Evolutionary conservation across 2,888 invertebrate genomes (phyloP).

Genomic region (Vandiemenella viatica): DNA sequence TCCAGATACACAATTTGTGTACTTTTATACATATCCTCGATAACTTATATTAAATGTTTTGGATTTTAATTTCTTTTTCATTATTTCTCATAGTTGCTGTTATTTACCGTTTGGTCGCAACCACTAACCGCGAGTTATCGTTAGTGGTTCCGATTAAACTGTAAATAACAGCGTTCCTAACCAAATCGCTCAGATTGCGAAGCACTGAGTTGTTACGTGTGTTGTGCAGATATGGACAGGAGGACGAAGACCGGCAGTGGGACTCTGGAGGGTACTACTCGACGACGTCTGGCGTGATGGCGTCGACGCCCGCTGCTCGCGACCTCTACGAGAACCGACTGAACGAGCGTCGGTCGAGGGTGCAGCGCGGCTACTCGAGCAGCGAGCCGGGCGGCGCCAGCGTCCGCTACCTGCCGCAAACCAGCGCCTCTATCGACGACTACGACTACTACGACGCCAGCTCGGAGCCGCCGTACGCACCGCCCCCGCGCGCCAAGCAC

Average conservation of each 20-base stretch:
- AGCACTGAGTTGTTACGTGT: no score
- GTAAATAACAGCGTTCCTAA: no score
- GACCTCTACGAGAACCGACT: constrained; percentile 39
- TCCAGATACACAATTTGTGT: no score
- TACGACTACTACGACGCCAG: constrained; percentile 20
- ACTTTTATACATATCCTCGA: no score
- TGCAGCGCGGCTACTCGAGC: constrained; percentile 1
- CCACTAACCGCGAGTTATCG: no score
- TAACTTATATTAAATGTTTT: no score
- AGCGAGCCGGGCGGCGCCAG: constrained; percentile 23
- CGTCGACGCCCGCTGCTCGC: constrained; percentile 32
- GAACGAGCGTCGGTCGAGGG: constrained; percentile 23
- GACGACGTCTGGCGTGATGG: constrained; percentile 7
- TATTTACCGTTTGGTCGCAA: no score
- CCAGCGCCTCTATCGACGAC: constrained; percentile 27
- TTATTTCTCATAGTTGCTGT: no score
- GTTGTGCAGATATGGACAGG: constrained; percentile 38
- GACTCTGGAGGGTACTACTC: constrained; percentile 45
- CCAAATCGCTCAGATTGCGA: no score
- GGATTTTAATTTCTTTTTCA: no score
- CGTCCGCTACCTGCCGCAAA: constrained; percentile 25
- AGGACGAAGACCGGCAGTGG: constrained; percentile 58
- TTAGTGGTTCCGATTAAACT: no score
- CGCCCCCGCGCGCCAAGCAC: constrained; percentile 17
- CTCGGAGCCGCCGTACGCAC: constrained; percentile 7